Evolutionary conservation across 2,797 vertebrate species (phyloP).

Genomic region (Limosa lapponica): DNA sequence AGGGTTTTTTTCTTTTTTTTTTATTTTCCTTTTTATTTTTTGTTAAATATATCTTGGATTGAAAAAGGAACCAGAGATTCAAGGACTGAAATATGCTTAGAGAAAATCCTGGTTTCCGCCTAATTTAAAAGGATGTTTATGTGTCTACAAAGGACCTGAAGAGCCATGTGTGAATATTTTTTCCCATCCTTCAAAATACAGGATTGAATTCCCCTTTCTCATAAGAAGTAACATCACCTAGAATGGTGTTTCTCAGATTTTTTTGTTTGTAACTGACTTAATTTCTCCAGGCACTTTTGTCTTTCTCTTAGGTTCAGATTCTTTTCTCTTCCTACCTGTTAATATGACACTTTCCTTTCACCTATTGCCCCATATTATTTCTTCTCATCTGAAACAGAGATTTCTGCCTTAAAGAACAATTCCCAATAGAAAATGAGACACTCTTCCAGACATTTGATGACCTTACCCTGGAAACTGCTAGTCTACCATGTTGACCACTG

Average conservation of each 20-base stretch:
- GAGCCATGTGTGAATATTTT: not conserved
- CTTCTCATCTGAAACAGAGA: not conserved
- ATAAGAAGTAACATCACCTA: not conserved
- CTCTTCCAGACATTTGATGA: not conserved
- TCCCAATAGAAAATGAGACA: not conserved
- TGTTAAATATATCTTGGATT: not conserved
- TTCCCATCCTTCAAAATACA: not conserved
- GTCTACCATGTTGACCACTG: not conserved
- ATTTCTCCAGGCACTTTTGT: not conserved
- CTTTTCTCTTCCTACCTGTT: not conserved
- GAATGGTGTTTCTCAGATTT: not conserved
- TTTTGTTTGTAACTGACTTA: not conserved
- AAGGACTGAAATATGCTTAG: not conserved
- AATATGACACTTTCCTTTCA: not conserved
- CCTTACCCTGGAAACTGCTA: not conserved
- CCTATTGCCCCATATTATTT: not conserved
- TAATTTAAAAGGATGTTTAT: not conserved
- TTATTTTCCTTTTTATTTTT: accelerated
- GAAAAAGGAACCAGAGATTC: not conserved
- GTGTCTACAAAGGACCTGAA: not conserved
- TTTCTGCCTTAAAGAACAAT: not conserved
- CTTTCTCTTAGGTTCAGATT: not conserved
- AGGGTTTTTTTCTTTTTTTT: not conserved
- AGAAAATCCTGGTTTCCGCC: not conserved
- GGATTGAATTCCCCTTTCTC: not conserved